Evolutionary conservation across 2,888 invertebrate species (phyloP), one percentile per base, ranked within the genome.

Genomic region (Pheosia tremula): DNA sequence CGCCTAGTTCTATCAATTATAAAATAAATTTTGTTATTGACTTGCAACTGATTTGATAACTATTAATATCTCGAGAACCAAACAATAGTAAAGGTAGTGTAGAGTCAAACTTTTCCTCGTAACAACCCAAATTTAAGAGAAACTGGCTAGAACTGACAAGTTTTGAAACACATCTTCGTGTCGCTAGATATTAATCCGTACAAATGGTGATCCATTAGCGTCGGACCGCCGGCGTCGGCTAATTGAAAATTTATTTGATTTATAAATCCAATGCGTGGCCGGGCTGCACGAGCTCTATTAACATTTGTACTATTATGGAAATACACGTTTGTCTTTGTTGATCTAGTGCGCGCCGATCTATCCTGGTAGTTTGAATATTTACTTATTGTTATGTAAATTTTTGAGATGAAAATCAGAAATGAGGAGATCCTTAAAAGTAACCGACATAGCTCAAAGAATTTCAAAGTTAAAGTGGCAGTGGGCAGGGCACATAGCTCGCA

Each of bases 211-310:
- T 65, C 70, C 67, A 80, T 77, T 73, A 72, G 57, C 62, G 55
- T 6, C 13, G n/a, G 55, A 55, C 55, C 56, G 56, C 62, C 59
- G 64, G 64, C 63, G 68, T 70, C 68, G 58, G 68, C 64, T 74
- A 71, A 73, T 77, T 77, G 77, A 75, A 77, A 78, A 75, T 75
- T 73, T 72, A 78, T 79, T 82, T 78, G 81, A 81, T 83, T 83
- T 81, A 80, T 77, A 74, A 71, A 75, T 62, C 63, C 64, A 72
- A 73, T 74, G 39, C 39, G 5, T 63, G 66, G 41, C 70, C 67
- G 64, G 71, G 75, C 79, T 75, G 77, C 79, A 77, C 71, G 71
- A 74, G 77, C 70, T 61, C 64, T 68, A 72, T 67, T 69, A 11
- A 55, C 67, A 69, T 69, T 74, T 67, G 64, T 67, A 64, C 74